Evolutionary conservation across 2,888 invertebrate species (phyloP).

Genomic region (Escarpia spicata): DNA sequence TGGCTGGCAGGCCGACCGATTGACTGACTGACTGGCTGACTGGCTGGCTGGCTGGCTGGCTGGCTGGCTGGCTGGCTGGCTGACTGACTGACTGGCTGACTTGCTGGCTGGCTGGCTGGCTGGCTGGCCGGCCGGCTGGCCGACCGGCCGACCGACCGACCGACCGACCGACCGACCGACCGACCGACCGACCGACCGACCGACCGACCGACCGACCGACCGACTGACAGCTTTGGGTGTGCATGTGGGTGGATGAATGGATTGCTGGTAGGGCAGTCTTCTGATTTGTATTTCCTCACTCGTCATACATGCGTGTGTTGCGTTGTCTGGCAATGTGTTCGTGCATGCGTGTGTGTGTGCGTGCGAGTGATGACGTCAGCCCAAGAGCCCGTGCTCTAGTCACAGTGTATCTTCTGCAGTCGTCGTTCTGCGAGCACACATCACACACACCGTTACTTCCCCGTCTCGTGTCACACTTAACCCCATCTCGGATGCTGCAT

Average conservation of each 20-base stretch:
- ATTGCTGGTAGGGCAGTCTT: background rate
- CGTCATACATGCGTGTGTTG: background rate
- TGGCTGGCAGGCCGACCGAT: background rate
- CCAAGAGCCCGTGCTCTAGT: background rate
- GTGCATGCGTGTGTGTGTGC: background rate
- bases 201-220: background rate
- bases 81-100: background rate
- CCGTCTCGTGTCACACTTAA: constrained; percentile 8
- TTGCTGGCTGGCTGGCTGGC: background rate
- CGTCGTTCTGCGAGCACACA: background rate
- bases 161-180: background rate
- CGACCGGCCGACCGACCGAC: background rate
- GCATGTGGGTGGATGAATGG: no score
- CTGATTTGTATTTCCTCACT: background rate
- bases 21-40: background rate
- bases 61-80: background rate
- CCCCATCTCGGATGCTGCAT: background rate
- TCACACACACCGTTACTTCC: background rate
- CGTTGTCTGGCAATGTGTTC: background rate
- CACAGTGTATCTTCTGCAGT: background rate
- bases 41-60: background rate
- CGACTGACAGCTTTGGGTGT: background rate
- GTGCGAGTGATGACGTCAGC: background rate
- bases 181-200: background rate
- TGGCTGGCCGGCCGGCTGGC: background rate